Evolutionary conservation across 37 sponge, comb jelly and placozoan species (phyloP).

Genomic region (Ephydatia muelleri): DNA sequence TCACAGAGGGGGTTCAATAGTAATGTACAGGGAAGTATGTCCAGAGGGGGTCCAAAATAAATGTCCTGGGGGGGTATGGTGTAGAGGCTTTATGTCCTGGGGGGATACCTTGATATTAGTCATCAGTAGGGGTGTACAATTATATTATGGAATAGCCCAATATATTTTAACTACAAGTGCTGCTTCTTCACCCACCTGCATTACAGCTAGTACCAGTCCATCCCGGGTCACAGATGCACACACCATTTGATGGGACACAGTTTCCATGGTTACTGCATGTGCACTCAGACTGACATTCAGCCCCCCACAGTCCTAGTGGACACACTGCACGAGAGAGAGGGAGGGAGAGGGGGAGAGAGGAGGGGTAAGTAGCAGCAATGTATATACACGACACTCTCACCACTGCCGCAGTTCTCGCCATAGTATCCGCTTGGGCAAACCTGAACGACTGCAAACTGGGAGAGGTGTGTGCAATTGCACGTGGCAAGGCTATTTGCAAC

Average conservation of each 20-base stretch:
- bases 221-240: constrained; percentile 71
- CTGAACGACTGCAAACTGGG: constrained; percentile 49
- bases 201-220: constrained; percentile 55
- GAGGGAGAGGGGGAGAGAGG: neutral
- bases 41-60: too few relatives aligned
- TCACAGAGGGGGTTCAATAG: too few relatives aligned
- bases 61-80: too few relatives aligned
- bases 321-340: constrained; percentile 29
- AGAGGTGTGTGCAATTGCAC: constrained; percentile 26
- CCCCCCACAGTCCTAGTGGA: constrained; percentile 70
- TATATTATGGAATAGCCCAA: too few relatives aligned
- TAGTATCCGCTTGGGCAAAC: constrained; percentile 60
- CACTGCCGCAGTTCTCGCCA: constrained; percentile 28
- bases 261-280: constrained; percentile 54
- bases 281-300: constrained; percentile 51
- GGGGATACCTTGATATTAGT: too few relatives aligned
- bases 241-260: constrained; percentile 50
- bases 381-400: neutral
- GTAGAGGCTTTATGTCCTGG: too few relatives aligned
- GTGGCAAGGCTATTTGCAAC: neutral
- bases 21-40: too few relatives aligned
- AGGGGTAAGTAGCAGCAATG: neutral
- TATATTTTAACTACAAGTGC: too few relatives aligned
- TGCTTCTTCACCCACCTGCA: constrained; percentile 34
- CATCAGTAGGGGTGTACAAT: too few relatives aligned